phyloP scores from a whole-genome alignment of 2,113 vertebrate species.

The Pongo abelii region DNA sequence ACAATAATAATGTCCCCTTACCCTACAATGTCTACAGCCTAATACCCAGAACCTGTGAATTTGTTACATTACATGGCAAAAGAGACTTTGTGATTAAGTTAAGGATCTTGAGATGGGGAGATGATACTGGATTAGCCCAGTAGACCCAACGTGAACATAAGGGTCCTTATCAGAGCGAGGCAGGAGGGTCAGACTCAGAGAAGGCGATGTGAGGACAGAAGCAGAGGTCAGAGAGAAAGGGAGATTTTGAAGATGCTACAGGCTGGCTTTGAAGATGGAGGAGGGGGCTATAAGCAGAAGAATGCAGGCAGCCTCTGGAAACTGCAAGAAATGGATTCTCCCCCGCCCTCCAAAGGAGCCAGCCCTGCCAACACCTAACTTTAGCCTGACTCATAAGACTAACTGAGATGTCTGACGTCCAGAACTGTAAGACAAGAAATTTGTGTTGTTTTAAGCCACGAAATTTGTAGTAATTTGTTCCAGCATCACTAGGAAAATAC shows the following conservation, averaged over 20 bases:
- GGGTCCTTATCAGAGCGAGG: neutral
- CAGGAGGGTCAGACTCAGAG: neutral
- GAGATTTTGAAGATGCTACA: neutral
- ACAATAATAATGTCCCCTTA: neutral
- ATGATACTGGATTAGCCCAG: neutral
- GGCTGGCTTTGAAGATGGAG: neutral
- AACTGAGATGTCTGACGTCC: neutral
- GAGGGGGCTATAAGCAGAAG: neutral
- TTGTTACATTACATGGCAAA: neutral
- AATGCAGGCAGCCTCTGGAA: neutral
- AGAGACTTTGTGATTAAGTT: neutral
- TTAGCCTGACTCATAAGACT: neutral
- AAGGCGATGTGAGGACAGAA: neutral
- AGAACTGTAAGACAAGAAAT: neutral
- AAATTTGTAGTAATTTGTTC: neutral
- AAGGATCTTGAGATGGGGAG: neutral
- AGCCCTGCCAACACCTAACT: neutral
- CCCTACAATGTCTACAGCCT: neutral
- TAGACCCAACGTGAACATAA: neutral
- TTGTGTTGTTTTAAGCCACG: neutral
- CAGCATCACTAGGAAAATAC: neutral
- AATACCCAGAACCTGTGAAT: neutral
- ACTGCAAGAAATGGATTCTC: neutral
- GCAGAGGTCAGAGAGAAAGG: neutral
- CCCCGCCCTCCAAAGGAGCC: neutral